These are phyloP conservation scores for Lydus trimaculatus DNA, from an alignment of 2,888 invertebrate species.

Conservation along the genomic window DNA sequence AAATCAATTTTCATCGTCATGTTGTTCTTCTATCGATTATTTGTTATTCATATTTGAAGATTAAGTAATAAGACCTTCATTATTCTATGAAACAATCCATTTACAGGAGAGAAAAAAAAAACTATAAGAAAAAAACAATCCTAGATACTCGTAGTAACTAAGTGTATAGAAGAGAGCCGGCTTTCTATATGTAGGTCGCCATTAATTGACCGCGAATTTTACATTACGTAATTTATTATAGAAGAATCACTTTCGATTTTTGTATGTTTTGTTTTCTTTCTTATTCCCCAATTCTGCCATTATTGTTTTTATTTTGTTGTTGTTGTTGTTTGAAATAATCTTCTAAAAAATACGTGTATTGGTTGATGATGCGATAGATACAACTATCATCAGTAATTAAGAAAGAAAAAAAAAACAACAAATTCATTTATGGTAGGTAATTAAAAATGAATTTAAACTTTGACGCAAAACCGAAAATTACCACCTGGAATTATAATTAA, in stretches of 20 bases:
- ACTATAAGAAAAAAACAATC: background rate
- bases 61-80: background rate
- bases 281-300: too few relatives aligned
- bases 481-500: background rate
- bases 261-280: background rate
- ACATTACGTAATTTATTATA: background rate
- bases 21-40: background rate
- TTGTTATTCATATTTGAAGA: background rate
- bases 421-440: background rate
- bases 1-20: background rate
- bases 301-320: background rate
- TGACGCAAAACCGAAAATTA: slow-evolving; percentile 5
- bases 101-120: background rate
- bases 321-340: too few relatives aligned
- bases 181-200: background rate
- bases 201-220: slow-evolving; percentile 6
- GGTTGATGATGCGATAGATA: too few relatives aligned
- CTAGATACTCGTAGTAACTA: background rate
- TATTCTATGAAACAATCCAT: background rate
- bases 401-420: background rate
- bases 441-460: slow-evolving; percentile 8
- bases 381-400: too few relatives aligned
- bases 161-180: slow-evolving; percentile 5
- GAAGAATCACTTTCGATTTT: slow-evolving; percentile 7
- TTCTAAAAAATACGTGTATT: too few relatives aligned